Conservation (phyloP, 2,797 vertebrate genomes). For the Kryptopterus vitreolus region DNA sequence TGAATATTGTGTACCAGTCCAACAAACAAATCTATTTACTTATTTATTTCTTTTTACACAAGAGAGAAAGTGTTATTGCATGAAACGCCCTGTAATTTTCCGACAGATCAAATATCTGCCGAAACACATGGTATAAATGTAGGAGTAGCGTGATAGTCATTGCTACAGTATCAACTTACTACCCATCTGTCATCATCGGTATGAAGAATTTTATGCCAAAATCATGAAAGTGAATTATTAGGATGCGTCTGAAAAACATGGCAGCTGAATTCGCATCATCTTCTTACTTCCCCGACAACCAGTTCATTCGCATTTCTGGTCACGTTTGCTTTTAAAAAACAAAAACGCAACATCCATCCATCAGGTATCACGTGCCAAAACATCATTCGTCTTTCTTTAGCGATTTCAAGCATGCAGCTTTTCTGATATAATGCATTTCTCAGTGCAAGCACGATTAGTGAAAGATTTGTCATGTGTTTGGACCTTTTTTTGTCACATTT, state of each 20-base stretch:
- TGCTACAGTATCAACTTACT: neutral
- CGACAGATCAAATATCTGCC: neutral
- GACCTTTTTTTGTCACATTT: neutral
- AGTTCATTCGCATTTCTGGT: conserved; percentile 62
- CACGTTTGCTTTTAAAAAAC: conserved; percentile 47
- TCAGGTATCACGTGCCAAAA: neutral
- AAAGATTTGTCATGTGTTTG: neutral
- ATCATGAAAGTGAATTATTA: neutral
- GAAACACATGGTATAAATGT: neutral
- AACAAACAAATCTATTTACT: too few relatives aligned
- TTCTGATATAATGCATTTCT: neutral
- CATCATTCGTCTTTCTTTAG: neutral
- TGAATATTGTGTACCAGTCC: neutral
- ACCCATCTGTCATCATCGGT: neutral
- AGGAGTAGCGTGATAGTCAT: neutral
- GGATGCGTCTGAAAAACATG: neutral
- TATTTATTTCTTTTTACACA: neutral
- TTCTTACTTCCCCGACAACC: neutral
- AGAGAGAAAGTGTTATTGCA: neutral
- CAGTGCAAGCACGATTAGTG: neutral
- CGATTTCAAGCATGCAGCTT: neutral
- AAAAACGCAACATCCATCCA: neutral
- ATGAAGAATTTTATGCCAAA: neutral
- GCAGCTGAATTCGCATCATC: neutral
- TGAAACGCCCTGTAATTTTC: neutral